phyloP scores from a whole-genome alignment of 2,888 invertebrate species.

The Drosophila kambysellisi region DNA sequence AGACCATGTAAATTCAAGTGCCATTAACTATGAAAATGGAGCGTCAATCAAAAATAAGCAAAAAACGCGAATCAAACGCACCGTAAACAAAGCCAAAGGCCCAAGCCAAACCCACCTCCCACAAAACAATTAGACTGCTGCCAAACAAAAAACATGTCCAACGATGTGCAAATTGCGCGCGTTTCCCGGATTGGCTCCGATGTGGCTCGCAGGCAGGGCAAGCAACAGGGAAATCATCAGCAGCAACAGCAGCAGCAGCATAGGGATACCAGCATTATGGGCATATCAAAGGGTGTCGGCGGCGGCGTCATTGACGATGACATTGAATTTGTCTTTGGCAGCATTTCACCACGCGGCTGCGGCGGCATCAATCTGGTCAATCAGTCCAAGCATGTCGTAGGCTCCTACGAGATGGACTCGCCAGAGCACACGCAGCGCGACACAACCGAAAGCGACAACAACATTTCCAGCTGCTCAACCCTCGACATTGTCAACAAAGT shows the following conservation, averaged over 20 bases:
- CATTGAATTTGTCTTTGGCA: conserved; percentile 82
- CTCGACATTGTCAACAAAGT: conserved; percentile 85
- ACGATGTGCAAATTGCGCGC: conserved; percentile 82
- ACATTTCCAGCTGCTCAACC: conserved; percentile 85
- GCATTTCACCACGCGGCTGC: conserved; percentile 80
- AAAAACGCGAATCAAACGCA: conserved; percentile 25
- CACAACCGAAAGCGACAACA: conserved; percentile 84
- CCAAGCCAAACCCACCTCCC: conserved; percentile 16
- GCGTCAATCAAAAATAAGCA: conserved; percentile 62
- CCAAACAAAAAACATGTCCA: conserved; percentile 65
- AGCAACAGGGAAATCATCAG: conserved; percentile 31
- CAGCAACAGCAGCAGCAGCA: conserved; percentile 26
- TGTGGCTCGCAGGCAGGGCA: conserved; percentile 54
- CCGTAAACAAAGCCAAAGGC: conserved; percentile 26
- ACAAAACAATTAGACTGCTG: conserved; percentile 17
- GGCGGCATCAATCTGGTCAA: conserved; percentile 42
- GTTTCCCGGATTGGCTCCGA: conserved; percentile 75
- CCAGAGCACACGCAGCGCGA: conserved; percentile 82
- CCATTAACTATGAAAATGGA: conserved; percentile 49
- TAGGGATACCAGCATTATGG: conserved; percentile 35
- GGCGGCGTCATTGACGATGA: conserved; percentile 55
- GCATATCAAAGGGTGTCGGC: conserved; percentile 43
- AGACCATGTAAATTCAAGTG: conserved; percentile 45
- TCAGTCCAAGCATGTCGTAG: conserved; percentile 47
- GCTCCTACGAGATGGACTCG: conserved; percentile 68